Percentiles rank a stretch among this genome's conserved stretches.
phyloP scores from a whole-genome alignment of 2,888 invertebrate genomes.

The Andrena chrysosceles region DNA sequence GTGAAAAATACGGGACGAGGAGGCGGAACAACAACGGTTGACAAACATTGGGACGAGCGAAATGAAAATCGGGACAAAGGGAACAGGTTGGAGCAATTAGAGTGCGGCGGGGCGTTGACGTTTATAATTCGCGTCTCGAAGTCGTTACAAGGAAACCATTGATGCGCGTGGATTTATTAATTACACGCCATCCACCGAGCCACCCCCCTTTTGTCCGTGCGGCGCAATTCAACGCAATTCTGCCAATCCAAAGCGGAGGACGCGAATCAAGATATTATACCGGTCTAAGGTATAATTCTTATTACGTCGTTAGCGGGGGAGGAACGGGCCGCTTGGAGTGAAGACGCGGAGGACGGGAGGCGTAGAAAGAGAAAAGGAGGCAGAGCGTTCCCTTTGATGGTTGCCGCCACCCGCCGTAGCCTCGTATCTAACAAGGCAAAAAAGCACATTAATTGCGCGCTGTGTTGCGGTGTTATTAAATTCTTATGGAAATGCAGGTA shows the following conservation, averaged over 20 bases:
- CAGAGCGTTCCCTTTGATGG: conserved; percentile 71
- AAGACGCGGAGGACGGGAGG: not conserved
- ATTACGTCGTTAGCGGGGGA: conserved; percentile 64
- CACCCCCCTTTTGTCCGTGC: conserved; percentile 34
- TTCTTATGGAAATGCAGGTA: conserved; percentile 83
- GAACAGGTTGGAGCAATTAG: conserved; percentile 43
- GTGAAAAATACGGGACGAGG: not conserved
- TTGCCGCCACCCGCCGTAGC: conserved; percentile 60
- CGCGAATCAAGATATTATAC: conserved; percentile 63
- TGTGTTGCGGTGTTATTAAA: conserved; percentile 84
- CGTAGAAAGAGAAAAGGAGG: not conserved
- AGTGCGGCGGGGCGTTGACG: conserved; percentile 18
- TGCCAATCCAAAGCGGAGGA: conserved; percentile 58
- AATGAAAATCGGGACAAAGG: conserved; percentile 45
- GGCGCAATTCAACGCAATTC: conserved; percentile 48
- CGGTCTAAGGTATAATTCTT: conserved; percentile 69
- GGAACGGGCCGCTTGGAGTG: not conserved
- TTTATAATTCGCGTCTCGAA: conserved; percentile 51
- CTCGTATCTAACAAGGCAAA: conserved; percentile 79
- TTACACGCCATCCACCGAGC: conserved; percentile 50
- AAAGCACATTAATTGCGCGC: conserved; percentile 84
- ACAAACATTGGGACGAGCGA: conserved; percentile 38
- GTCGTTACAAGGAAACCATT: conserved; percentile 37
- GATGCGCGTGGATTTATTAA: conserved; percentile 59
- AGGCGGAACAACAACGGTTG: conserved; percentile 8